Conservation (phyloP, 2,113 vertebrate genomes). For the Bettongia penicillata region DNA sequence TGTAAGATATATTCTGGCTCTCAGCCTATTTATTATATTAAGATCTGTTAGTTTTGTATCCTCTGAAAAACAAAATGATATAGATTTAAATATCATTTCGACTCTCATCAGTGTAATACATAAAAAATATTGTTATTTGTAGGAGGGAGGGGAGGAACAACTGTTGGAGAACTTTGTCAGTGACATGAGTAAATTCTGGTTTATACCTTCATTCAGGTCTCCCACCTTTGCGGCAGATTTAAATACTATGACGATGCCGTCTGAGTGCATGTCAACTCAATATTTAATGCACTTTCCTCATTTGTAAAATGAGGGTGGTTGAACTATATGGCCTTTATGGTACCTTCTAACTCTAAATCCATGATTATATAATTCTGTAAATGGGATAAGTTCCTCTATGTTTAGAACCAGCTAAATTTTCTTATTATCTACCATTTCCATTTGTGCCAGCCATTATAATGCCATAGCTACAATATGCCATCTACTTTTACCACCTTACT, state of each 20-base stretch:
- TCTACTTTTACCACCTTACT: not conserved
- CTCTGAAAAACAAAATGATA: not conserved
- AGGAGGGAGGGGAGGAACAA: not conserved
- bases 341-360: not conserved
- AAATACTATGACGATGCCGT: not conserved
- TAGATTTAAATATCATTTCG: not conserved
- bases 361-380: not conserved
- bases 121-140: not conserved
- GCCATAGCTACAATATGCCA: too few relatives aligned
- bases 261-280: not conserved
- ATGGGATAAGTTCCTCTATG: not conserved
- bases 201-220: not conserved
- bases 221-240: not conserved
- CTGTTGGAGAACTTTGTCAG: not conserved
- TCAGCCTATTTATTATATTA: not conserved
- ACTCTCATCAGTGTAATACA: not conserved
- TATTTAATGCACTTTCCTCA: not conserved
- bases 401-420: not conserved
- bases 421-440: not conserved
- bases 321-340: not conserved
- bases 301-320: not conserved
- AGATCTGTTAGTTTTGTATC: not conserved
- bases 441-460: too few relatives aligned
- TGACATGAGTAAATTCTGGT: not conserved
- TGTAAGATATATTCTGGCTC: not conserved